A percentile compares a stretch with the other conserved stretches of the same genome.
These are phyloP conservation scores for Lycodopsis pacificus DNA, from an alignment of 2,797 vertebrate species.

Conservation along the genomic window DNA sequence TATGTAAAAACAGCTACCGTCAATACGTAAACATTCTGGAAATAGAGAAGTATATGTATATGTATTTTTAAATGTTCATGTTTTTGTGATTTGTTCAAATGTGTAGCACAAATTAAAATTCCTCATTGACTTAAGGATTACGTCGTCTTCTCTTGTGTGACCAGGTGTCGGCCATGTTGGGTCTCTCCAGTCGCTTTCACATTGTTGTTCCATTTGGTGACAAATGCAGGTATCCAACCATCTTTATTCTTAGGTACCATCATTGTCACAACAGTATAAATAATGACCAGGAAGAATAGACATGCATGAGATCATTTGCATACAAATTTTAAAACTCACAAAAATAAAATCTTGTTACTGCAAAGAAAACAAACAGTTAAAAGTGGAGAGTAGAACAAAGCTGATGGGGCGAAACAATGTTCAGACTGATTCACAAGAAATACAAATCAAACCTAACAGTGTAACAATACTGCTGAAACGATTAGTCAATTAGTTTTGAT, in stretches of 20 bases:
- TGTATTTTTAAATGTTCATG: conserved; percentile 83
- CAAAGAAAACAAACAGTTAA: conserved; percentile 25
- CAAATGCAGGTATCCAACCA: conserved; percentile 50
- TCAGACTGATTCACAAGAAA: background rate
- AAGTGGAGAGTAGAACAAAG: conserved; percentile 13
- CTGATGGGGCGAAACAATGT: conserved; percentile 3
- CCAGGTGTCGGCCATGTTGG: conserved; percentile 3
- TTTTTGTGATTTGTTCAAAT: conserved; percentile 83
- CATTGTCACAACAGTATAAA: conserved; percentile 67
- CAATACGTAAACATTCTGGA: conserved; percentile 80
- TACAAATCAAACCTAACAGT: background rate
- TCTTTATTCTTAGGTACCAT: conserved; percentile 68
- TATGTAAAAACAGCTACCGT: conserved; percentile 75
- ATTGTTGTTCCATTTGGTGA: background rate
- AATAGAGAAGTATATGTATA: conserved; percentile 80
- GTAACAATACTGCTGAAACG: background rate
- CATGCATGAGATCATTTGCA: conserved; percentile 59
- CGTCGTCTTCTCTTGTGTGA: conserved; percentile 8
- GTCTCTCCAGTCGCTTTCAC: background rate
- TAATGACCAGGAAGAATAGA: conserved; percentile 56
- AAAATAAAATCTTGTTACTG: conserved; percentile 44
- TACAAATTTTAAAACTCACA: conserved; percentile 62
- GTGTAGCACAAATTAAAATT: conserved; percentile 84
- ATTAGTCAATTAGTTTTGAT: background rate
- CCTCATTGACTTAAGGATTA: conserved; percentile 69